Evolutionary conservation across 1,140 invertebrate genomes (phyloP).

Genomic region (Brachionus koreanus): DNA sequence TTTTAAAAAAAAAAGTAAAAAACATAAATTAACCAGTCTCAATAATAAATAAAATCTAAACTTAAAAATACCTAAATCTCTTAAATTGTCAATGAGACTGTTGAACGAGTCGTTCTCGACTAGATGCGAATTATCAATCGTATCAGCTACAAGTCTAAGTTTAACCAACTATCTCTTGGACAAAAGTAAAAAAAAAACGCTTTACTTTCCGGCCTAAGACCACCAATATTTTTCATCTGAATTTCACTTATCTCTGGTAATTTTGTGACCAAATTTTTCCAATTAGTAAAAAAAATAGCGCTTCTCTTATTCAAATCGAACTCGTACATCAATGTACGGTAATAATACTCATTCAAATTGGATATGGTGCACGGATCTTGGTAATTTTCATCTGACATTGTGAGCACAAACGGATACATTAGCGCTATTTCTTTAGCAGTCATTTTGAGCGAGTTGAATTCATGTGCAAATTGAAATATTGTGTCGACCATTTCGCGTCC

Average conservation of each 20-base stretch:
- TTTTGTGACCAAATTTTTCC: background rate
- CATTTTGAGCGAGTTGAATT: conserved; percentile 31
- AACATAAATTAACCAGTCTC: background rate
- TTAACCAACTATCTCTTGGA: background rate
- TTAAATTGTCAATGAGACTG: background rate
- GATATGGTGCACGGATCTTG: background rate
- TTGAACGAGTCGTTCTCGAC: background rate
- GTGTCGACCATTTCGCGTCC: background rate
- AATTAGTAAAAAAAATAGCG: background rate
- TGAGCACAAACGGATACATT: background rate
- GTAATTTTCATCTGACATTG: background rate
- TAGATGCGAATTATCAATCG: background rate
- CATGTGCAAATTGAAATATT: conserved; percentile 22
- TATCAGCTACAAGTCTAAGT: background rate
- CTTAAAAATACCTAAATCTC: conserved; percentile 14
- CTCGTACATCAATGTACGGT: background rate
- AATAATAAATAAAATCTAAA: too few species aligned
- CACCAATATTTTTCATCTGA: background rate
- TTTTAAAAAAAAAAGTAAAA: background rate
- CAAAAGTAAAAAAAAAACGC: background rate
- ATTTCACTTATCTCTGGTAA: background rate
- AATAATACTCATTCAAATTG: conserved; percentile 24
- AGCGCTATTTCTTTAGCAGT: conserved; percentile 37
- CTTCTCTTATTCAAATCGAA: conserved; percentile 5
- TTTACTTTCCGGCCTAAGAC: background rate